These are phyloP conservation scores for Mormyrus lacerda DNA, from an alignment of 2,113 vertebrate species.

Conservation along the genomic window DNA sequence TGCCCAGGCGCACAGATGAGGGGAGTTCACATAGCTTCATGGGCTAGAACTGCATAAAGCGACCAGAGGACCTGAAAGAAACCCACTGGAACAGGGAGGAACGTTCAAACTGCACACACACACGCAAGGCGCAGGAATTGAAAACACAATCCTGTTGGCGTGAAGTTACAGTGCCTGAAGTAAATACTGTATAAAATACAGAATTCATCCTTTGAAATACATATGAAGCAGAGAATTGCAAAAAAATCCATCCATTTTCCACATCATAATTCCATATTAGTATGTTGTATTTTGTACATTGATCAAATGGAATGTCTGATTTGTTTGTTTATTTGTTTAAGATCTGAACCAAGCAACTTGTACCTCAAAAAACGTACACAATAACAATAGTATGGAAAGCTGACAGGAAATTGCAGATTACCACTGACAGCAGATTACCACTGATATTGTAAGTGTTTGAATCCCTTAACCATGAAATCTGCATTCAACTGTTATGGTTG, in stretches of 20 bases:
- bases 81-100: not conserved
- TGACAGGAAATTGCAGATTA: not conserved
- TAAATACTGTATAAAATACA: not conserved
- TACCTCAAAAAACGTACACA: not conserved
- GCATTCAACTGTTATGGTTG: not conserved
- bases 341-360: not conserved
- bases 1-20: not conserved
- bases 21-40: not conserved
- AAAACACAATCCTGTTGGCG: not conserved
- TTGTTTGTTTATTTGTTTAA: not conserved
- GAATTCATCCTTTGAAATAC: not conserved
- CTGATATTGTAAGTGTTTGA: not conserved
- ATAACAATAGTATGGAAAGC: not conserved
- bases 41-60: not conserved
- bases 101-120: not conserved
- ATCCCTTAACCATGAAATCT: not conserved
- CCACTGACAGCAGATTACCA: not conserved
- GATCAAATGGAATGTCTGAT: not conserved
- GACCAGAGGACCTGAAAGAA: not conserved
- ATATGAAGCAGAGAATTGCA: not conserved
- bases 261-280: not conserved
- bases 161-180: not conserved
- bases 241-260: not conserved
- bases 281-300: not conserved
- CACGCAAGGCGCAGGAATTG: not conserved